Evolutionary conservation across 2,113 vertebrate species (phyloP).

Genomic region (Laticauda colubrina): DNA sequence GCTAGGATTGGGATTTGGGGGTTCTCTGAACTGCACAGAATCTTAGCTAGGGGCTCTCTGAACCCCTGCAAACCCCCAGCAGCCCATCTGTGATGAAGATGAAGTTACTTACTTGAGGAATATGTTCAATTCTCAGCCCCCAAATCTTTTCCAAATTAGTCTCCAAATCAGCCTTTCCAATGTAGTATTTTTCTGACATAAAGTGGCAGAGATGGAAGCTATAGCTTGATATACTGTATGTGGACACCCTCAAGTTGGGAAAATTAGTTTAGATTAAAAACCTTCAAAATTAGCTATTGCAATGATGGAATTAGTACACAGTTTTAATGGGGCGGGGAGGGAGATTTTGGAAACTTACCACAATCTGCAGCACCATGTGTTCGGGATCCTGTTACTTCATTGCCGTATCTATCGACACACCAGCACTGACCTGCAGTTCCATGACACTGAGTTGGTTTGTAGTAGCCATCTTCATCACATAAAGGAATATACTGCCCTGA

Average conservation of each 20-base stretch:
- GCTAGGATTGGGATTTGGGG: too few species aligned
- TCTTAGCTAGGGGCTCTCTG: too few species aligned
- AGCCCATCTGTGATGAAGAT: too few species aligned
- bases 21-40: too few species aligned
- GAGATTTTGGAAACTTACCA: conserved; percentile 69
- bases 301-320: not conserved
- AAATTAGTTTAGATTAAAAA: not conserved
- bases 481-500: conserved; percentile 86
- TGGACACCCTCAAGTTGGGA: not conserved
- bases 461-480: conserved; percentile 94
- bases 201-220: not conserved
- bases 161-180: not conserved
- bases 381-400: conserved; percentile 86
- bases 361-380: conserved; percentile 81
- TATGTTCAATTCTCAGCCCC: not conserved
- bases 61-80: too few species aligned
- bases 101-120: not conserved
- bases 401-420: conserved; percentile 97
- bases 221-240: not conserved
- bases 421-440: conserved; percentile 88
- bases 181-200: not conserved
- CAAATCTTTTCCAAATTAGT: not conserved
- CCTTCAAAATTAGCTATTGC: not conserved
- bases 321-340: not conserved
- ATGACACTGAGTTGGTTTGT: conserved; percentile 90